Conservation (phyloP, 2,888 invertebrate genomes). For the Trisateles emortualis region DNA sequence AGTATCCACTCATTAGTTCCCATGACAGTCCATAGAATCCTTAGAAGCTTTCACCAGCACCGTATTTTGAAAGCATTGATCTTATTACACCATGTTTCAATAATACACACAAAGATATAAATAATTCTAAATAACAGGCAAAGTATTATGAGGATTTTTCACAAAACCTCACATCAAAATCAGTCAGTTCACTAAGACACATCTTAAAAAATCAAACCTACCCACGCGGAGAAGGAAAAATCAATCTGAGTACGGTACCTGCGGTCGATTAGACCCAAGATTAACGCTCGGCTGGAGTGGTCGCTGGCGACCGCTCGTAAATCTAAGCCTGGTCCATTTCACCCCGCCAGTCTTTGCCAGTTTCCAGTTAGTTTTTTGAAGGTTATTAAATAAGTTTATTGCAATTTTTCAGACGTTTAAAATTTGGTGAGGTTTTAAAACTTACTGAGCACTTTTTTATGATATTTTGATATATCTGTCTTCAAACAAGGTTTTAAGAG, state of each 20-base stretch:
- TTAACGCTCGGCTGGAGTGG: slow-evolving; percentile 53
- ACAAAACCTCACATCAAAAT: not conserved
- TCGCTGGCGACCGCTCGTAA: slow-evolving; percentile 51
- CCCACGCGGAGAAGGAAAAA: slow-evolving; percentile 31
- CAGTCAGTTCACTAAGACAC: not conserved
- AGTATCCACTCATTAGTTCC: too few relatives aligned
- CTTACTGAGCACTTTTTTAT: too few relatives aligned
- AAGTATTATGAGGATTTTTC: too few relatives aligned
- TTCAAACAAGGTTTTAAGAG: too few relatives aligned
- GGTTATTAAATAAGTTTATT: slow-evolving; percentile 23
- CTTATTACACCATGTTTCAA: too few relatives aligned
- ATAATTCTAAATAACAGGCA: too few relatives aligned
- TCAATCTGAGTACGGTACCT: slow-evolving; percentile 31
- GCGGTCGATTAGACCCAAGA: slow-evolving; percentile 47
- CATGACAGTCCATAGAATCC: too few relatives aligned
- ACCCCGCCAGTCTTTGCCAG: slow-evolving; percentile 43
- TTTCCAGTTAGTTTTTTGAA: slow-evolving; percentile 41
- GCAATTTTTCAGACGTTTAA: slow-evolving; percentile 7
- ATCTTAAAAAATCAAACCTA: slow-evolving; percentile 8
- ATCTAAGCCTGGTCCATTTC: slow-evolving; percentile 57
- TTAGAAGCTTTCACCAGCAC: too few relatives aligned
- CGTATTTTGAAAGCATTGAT: too few relatives aligned
- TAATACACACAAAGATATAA: too few relatives aligned
- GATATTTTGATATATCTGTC: too few relatives aligned
- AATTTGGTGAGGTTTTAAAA: too few relatives aligned